Conservation (phyloP, 2,888 invertebrate species). For the Sphecodes monilicornis region DNA sequence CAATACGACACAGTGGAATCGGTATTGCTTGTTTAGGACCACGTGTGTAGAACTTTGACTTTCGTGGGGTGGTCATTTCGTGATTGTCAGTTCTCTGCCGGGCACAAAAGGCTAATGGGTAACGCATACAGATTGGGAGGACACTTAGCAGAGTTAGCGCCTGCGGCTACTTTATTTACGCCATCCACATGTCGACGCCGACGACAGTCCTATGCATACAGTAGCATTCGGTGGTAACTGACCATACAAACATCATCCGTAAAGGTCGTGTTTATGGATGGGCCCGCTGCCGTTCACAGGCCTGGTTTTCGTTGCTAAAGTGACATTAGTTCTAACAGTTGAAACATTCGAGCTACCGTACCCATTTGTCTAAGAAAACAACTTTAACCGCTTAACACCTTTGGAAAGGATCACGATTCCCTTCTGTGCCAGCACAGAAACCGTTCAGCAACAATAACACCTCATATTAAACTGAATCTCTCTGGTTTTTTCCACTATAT, state of each 20-base stretch:
- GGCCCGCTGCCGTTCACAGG: slow-evolving; percentile 56
- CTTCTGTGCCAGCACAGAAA: slow-evolving; percentile 20
- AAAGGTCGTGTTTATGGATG: slow-evolving; percentile 65
- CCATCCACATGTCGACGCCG: slow-evolving; percentile 63
- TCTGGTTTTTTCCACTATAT: neutral
- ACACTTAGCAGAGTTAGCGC: slow-evolving; percentile 77
- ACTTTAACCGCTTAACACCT: slow-evolving; percentile 68
- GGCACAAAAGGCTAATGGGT: slow-evolving; percentile 71
- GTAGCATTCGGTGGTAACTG: slow-evolving; percentile 77
- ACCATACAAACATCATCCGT: slow-evolving; percentile 72
- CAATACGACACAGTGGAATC: slow-evolving; percentile 18
- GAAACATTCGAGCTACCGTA: slow-evolving; percentile 65
- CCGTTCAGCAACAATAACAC: slow-evolving; percentile 17
- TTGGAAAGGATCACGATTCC: slow-evolving; percentile 42
- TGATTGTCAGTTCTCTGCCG: slow-evolving; percentile 42
- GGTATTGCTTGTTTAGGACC: slow-evolving; percentile 55
- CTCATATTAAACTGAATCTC: neutral
- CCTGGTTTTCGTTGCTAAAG: slow-evolving; percentile 60
- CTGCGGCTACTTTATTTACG: slow-evolving; percentile 79
- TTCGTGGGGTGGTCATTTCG: slow-evolving; percentile 47
- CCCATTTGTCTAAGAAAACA: slow-evolving; percentile 67
- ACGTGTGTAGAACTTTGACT: slow-evolving; percentile 44
- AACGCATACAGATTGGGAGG: slow-evolving; percentile 77
- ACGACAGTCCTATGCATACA: slow-evolving; percentile 71
- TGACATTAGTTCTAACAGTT: slow-evolving; percentile 60